These are phyloP conservation scores for Kryptolebias ocellatus DNA, from an alignment of 2,797 vertebrate genomes.

Conservation along the genomic window DNA sequence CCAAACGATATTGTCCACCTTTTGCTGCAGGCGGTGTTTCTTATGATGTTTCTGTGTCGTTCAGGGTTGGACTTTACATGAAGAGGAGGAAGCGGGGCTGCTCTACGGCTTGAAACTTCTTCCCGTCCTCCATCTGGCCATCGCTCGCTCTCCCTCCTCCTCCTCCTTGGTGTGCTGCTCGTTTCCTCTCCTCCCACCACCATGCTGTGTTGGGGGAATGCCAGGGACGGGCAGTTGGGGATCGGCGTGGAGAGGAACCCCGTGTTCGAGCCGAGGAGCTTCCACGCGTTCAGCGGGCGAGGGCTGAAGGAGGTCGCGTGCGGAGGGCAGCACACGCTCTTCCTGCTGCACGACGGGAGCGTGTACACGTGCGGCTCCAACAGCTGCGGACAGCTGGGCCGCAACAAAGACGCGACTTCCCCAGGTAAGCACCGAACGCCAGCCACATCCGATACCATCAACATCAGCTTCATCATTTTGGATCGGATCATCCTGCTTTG, in stretches of 20 bases:
- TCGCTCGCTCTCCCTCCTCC: slow-evolving; percentile 35
- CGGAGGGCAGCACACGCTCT: slow-evolving; percentile 90
- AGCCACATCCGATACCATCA: background rate
- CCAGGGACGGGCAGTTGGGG: slow-evolving; percentile 92
- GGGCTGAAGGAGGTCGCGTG: slow-evolving; percentile 90
- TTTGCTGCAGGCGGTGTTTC: background rate
- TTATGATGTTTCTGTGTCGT: slow-evolving; percentile 22
- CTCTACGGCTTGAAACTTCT: slow-evolving; percentile 64
- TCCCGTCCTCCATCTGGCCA: slow-evolving; percentile 48
- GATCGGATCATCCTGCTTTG: background rate
- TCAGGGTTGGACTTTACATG: slow-evolving; percentile 65
- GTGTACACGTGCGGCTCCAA: slow-evolving; percentile 94
- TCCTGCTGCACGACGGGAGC: slow-evolving; percentile 91
- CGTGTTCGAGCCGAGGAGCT: slow-evolving; percentile 86
- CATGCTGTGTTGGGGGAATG: slow-evolving; percentile 97
- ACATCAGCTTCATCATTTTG: slow-evolving; percentile 1
- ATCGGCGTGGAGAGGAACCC: slow-evolving; percentile 80
- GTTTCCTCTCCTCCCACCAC: slow-evolving; percentile 52
- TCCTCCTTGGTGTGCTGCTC: slow-evolving; percentile 45
- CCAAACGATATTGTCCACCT: no score
- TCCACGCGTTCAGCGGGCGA: slow-evolving; percentile 83
- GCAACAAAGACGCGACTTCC: slow-evolving; percentile 83
- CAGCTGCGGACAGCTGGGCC: slow-evolving; percentile 92
- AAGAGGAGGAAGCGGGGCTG: slow-evolving; percentile 73
- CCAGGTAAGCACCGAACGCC: slow-evolving; percentile 80